Evolutionary conservation across 2,888 invertebrate genomes (phyloP), one percentile per base, ranked within the genome.

Genomic region (Drepanosiphum platanoidis): DNA sequence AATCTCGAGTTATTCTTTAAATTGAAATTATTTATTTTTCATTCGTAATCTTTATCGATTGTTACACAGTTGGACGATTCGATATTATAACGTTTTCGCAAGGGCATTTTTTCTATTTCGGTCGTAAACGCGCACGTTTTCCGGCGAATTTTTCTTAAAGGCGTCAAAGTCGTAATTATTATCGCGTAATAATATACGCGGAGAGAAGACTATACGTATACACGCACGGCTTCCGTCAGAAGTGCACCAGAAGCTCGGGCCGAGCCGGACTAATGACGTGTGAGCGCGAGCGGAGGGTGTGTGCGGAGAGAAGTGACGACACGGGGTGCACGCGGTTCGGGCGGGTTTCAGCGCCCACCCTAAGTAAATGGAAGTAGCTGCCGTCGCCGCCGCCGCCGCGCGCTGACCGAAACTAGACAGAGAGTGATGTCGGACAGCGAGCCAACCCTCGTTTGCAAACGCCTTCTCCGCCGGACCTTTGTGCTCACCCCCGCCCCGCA

Each of bases 351-450:
- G 66, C 46, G 18, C 68, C 46, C 64, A 42, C 82, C 74, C 82
- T 83, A 74, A 83, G 82, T 83, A 83, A 74, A 83, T 74, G 82
- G 64, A 72, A 82, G 82, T 83, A 74, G 42, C 74, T 46, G 68
- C 68, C 18, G 30, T 9, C 30, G 30, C 64, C n/a, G 32, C 32
- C 52, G 22, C 39, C 79, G 81, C 39, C 58, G 81, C 70, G 58
- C 22, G 58, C 71, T 84, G 84, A 84, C 84, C 84, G 84, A 84
- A 84, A 84, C 84, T 77, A 84, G 84, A 84, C 84, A 70, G 84
- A 84, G 84, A 84, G 77, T 84, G 84, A 84, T 84, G 84, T 84
- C 84, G 84, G 84, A 84, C 84, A 77, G 52, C 74, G 77, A 70
- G 77, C 84, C 75, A 68, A 84, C 84, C 84, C 84, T 84, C 84